These are phyloP conservation scores for Taxidea taxus DNA, from an alignment of 2,113 vertebrate genomes.

Conservation along the genomic window DNA sequence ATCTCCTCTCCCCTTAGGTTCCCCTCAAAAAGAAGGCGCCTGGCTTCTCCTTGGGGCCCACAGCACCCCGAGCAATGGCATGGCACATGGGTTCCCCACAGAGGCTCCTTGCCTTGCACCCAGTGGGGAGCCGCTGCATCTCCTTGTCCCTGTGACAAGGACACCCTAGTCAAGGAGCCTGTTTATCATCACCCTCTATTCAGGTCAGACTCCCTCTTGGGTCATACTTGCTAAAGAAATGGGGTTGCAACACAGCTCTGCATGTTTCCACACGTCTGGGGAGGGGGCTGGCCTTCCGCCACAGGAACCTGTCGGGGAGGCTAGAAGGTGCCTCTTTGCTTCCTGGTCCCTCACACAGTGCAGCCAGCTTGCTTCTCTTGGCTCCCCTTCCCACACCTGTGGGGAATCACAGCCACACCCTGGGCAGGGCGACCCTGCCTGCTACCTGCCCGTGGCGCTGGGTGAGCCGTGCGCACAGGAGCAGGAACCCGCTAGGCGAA, in stretches of 20 bases:
- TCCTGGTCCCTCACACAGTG: too few relatives aligned
- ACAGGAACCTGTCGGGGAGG: background rate
- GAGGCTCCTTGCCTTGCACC: background rate
- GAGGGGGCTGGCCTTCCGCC: background rate
- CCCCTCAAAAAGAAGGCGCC: too few relatives aligned
- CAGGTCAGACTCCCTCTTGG: background rate
- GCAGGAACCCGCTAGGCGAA: background rate
- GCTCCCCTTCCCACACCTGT: background rate
- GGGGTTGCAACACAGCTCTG: background rate
- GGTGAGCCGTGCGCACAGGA: background rate
- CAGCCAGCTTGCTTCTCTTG: background rate
- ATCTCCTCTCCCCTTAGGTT: background rate
- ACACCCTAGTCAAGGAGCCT: background rate
- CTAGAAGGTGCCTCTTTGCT: background rate
- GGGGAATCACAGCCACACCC: background rate
- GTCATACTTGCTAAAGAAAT: background rate
- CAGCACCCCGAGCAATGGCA: too few relatives aligned
- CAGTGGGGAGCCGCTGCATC: too few relatives aligned
- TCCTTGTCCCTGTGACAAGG: background rate
- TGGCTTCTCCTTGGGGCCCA: background rate
- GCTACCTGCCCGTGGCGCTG: accelerated
- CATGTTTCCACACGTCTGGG: background rate
- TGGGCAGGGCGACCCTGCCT: background rate
- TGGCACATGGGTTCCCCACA: accelerated
- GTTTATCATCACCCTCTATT: background rate